phyloP scores from a whole-genome alignment of 2,797 vertebrate species.

The Myiothlypis chrysogaster region DNA sequence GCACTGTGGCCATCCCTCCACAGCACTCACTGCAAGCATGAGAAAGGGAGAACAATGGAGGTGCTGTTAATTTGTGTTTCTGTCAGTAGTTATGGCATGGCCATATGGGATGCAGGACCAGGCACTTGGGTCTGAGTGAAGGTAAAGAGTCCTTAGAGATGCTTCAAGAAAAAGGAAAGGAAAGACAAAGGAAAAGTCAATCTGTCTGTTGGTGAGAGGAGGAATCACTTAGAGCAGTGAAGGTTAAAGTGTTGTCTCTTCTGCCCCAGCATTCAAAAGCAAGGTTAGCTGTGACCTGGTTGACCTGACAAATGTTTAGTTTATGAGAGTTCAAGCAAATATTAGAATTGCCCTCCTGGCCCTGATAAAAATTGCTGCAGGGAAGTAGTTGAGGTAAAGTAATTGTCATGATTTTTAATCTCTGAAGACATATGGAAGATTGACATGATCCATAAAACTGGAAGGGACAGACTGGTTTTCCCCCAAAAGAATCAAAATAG shows the following conservation, averaged over 20 bases:
- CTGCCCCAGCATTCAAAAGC: neutral
- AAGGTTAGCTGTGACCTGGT: neutral
- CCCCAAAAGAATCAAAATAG: neutral
- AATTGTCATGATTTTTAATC: neutral
- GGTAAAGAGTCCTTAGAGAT: neutral
- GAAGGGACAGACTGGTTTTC: neutral
- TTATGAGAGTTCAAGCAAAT: neutral
- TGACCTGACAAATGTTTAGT: neutral
- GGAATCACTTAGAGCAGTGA: neutral
- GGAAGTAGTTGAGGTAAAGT: neutral
- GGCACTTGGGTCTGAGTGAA: neutral
- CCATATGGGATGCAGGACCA: neutral
- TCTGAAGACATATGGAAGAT: neutral
- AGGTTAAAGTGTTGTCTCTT: neutral
- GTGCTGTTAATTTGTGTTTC: accelerated
- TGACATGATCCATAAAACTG: neutral
- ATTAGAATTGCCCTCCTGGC: neutral
- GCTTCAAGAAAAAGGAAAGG: neutral
- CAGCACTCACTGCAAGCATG: accelerated
- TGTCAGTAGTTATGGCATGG: neutral
- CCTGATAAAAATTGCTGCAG: neutral
- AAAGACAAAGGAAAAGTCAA: neutral
- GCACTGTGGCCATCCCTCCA: neutral
- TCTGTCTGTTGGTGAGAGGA: neutral
- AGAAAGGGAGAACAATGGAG: neutral